Conservation (phyloP, 1,140 invertebrate genomes). For the Pseudomyrmex gracilis region DNA sequence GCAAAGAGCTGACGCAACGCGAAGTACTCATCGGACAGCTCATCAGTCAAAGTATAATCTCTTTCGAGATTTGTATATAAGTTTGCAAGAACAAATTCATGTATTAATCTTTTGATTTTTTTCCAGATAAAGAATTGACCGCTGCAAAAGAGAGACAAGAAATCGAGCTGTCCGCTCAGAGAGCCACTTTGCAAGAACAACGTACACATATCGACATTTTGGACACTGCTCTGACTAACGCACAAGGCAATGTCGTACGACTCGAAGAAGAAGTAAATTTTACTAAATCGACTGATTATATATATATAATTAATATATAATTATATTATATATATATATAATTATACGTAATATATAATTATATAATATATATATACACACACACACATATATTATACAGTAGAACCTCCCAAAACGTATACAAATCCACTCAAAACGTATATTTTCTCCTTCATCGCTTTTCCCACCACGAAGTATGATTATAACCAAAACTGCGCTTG, state of each 20-base stretch:
- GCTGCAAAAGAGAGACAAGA: conserved; percentile 95
- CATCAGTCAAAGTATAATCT: conserved; percentile 91
- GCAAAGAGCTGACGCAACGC: conserved; percentile 91
- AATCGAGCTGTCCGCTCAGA: conserved; percentile 95
- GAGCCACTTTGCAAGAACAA: conserved; percentile 95
- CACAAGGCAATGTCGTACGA: conserved; percentile 94
- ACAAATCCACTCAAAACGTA: too few relatives aligned
- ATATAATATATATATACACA: too few relatives aligned
- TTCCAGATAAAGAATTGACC: conserved; percentile 93
- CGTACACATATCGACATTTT: conserved; percentile 96
- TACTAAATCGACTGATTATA: not conserved
- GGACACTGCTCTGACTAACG: conserved; percentile 95
- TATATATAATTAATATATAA: too few relatives aligned
- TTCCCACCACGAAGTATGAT: too few relatives aligned
- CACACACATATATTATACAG: too few relatives aligned
- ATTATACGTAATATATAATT: too few relatives aligned
- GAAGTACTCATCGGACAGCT: conserved; percentile 94
- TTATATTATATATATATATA: too few relatives aligned
- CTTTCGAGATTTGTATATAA: not conserved
- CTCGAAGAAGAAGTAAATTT: conserved; percentile 93
- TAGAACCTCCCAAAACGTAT: too few relatives aligned
- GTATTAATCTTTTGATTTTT: not conserved
- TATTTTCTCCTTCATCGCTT: too few relatives aligned
- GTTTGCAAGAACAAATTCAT: conserved; percentile 16
- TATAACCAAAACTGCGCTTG: too few relatives aligned